Evolutionary conservation across 2,797 vertebrate species (phyloP).

Genomic region (Chelidonichthys spinosus): DNA sequence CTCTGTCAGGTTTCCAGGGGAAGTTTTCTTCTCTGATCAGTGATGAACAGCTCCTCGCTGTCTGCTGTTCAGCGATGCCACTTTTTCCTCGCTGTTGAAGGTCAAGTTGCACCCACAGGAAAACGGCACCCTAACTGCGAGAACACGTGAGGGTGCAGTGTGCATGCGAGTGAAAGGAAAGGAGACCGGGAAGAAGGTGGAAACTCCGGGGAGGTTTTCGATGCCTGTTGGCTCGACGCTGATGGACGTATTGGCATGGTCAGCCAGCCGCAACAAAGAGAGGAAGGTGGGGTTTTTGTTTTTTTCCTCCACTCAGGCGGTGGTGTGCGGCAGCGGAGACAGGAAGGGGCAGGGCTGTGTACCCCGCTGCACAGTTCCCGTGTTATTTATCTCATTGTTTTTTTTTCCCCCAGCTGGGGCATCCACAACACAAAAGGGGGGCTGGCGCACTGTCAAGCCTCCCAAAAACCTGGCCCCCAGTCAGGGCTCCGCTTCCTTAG

Average conservation of each 20-base stretch:
- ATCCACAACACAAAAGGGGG: slow-evolving; percentile 62
- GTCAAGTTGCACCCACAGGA: slow-evolving; percentile 16
- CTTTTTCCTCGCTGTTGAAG: slow-evolving; percentile 12
- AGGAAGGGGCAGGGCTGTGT: slow-evolving; percentile 82
- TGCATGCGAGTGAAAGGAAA: slow-evolving; percentile 41
- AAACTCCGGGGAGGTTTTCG: neutral
- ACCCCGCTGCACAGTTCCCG: slow-evolving; percentile 72
- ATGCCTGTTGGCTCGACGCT: slow-evolving; percentile 46
- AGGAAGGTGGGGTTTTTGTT: slow-evolving; percentile 79
- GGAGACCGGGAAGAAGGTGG: slow-evolving; percentile 60
- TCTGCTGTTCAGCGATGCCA: neutral
- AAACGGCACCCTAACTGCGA: slow-evolving; percentile 1
- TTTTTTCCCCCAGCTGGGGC: slow-evolving; percentile 70
- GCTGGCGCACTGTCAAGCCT: slow-evolving; percentile 61
- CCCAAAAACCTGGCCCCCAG: slow-evolving; percentile 35
- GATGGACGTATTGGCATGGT: slow-evolving; percentile 78
- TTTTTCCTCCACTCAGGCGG: slow-evolving; percentile 35
- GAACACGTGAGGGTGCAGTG: neutral
- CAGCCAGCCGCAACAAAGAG: slow-evolving; percentile 79
- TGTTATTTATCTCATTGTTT: slow-evolving; percentile 81
- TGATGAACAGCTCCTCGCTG: neutral
- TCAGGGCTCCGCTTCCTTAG: slow-evolving; percentile 44
- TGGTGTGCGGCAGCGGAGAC: slow-evolving; percentile 65
- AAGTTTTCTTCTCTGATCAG: slow-evolving; percentile 19
- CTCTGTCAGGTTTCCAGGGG: slow-evolving; percentile 29